Evolutionary conservation across 1,140 invertebrate species (phyloP).

Genomic region (Myzus persicae): DNA sequence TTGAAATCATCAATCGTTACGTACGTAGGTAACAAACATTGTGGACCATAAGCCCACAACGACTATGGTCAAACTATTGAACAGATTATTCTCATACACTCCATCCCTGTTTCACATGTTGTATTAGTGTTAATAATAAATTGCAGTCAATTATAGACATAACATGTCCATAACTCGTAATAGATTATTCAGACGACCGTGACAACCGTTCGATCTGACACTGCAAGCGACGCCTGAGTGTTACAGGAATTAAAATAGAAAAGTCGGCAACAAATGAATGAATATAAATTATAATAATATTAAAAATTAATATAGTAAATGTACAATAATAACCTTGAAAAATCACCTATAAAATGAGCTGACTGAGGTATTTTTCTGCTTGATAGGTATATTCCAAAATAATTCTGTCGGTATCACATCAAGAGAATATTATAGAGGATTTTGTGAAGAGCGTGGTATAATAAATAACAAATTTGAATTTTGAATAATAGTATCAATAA

Average conservation of each 20-base stretch:
- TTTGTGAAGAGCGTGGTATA: background rate
- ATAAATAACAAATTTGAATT: background rate
- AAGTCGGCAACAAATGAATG: background rate
- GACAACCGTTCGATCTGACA: background rate
- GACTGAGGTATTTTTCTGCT: background rate
- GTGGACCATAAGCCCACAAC: background rate
- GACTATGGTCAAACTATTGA: background rate
- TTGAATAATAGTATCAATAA: slow-evolving; percentile 30
- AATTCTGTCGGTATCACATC: background rate
- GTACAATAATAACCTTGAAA: background rate
- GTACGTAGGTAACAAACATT: background rate
- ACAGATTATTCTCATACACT: background rate
- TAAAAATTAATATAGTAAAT: background rate
- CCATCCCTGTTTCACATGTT: background rate
- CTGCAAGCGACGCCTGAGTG: background rate
- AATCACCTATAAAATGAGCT: background rate
- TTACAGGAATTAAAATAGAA: background rate
- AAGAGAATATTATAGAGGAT: background rate
- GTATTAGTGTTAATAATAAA: too few species aligned
- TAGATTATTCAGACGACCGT: background rate
- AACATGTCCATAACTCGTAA: background rate
- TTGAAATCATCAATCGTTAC: too few species aligned
- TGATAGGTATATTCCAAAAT: background rate
- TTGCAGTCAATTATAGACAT: too few species aligned
- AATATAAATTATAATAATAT: background rate